Conservation (phyloP, 2,113 vertebrate species). For the Thunnus thynnus region DNA sequence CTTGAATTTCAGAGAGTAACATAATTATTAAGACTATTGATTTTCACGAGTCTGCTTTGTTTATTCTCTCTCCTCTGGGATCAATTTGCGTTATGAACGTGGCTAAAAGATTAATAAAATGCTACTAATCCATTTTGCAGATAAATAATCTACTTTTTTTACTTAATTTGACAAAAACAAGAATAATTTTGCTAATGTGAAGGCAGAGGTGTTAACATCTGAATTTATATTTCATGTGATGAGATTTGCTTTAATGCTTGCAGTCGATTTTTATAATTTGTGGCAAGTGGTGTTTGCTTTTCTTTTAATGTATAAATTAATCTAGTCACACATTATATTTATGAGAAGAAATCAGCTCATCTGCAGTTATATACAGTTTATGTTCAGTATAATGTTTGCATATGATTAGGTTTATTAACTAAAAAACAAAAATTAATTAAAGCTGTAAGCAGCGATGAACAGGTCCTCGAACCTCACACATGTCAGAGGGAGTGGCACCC, state of each 20-base stretch:
- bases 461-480: too few species aligned
- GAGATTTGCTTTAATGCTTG: background rate
- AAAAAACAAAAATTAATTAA: background rate
- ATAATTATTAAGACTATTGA: background rate
- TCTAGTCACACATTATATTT: conserved; percentile 7
- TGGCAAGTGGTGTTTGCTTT: background rate
- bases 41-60: conserved; percentile 8
- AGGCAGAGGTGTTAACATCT: conserved; percentile 3
- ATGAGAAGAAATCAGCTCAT: background rate
- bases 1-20: background rate
- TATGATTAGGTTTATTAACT: background rate
- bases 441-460: too few species aligned
- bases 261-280: background rate
- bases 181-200: conserved; percentile 6
- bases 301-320: background rate
- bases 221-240: background rate
- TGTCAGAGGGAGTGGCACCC: too few species aligned
- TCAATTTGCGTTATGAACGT: conserved; percentile 22
- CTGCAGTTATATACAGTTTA: background rate
- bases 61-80: background rate
- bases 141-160: background rate
- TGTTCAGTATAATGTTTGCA: background rate
- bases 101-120: background rate
- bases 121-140: conserved; percentile 11
- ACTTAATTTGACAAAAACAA: conserved; percentile 14